Evolutionary conservation across 2,797 vertebrate species (phyloP), one percentile per base, ranked within the genome.

Genomic region (Echiichthys vipera): DNA sequence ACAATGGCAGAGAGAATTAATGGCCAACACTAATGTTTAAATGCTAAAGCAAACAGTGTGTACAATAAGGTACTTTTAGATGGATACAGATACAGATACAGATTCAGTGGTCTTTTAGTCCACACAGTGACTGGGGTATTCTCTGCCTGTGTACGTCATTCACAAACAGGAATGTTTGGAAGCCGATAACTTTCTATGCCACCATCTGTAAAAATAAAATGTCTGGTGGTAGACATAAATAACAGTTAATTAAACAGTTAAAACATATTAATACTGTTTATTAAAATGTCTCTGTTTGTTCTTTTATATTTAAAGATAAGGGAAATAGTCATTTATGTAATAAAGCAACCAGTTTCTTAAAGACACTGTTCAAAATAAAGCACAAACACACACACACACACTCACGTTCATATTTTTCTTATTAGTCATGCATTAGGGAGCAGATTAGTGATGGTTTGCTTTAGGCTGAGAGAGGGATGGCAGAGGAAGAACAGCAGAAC

Each of bases 381-480:
- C n/a, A 55, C 64, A 43, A 22, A 17, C 36, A 47, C 7, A 27
- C 14, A 49, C 46, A 27, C 13, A 27, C 8, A 20, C 40, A 55
- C 17, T 56, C 53, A 29, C 46, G 66, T 82, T 82, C 71, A 86
- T 84, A 86, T 85, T 89, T 82, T 87, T 90, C 67, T 55, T 39
- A 83, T 93, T 89, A 89, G 85, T 82, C 83, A 91, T 81, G 83
- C 71, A 63, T 37, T n/a, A n/a, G 27, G 45, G 62, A 66, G 68
- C 39, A 77, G 67, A 87, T 83, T 81, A 77, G 78, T 49, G 68
- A 83, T 57, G 34, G 79, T 74, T 86, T 80, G 59, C 65, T 81
- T 76, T 40, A 54, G 50, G 50, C 18, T 18, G 27, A 67, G 43
- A 63, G 4, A 40, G n/a, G 42, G 36, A 27, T 37, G 65, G 54